These are phyloP conservation scores for Hymenopus coronatus DNA, from an alignment of 2,888 invertebrate genomes.

Conservation along the genomic window DNA sequence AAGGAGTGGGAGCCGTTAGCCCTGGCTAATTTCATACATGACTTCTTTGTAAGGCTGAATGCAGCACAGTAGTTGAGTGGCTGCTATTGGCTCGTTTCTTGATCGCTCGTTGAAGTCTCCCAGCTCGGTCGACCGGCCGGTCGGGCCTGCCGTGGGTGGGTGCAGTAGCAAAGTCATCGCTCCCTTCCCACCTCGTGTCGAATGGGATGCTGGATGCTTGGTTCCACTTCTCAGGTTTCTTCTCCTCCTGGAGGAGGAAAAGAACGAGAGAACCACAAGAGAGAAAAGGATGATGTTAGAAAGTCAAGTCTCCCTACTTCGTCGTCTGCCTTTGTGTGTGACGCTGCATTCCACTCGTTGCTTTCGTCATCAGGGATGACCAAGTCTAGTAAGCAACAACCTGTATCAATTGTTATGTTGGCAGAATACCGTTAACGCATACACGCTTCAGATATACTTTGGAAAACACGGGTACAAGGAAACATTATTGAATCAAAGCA, in stretches of 20 bases:
- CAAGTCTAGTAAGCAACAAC: not conserved
- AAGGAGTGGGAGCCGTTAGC: not conserved
- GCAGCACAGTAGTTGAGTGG: not conserved
- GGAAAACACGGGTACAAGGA: not conserved
- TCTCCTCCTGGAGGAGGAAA: not conserved
- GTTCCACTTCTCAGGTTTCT: not conserved
- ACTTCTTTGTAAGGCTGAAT: not conserved
- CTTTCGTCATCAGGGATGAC: slow-evolving; percentile 16
- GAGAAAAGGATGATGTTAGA: not conserved
- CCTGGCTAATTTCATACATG: not conserved
- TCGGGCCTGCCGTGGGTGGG: not conserved
- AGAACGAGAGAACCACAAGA: not conserved
- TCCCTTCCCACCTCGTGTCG: not conserved
- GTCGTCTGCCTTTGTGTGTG: slow-evolving; percentile 7
- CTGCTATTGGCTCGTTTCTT: not conserved
- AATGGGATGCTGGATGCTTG: not conserved
- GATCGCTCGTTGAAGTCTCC: not conserved
- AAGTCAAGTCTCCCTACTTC: not conserved
- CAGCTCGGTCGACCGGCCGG: not conserved
- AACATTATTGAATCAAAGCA: too few relatives aligned
- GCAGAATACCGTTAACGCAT: not conserved
- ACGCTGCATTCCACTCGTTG: slow-evolving; percentile 14
- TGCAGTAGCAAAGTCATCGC: not conserved
- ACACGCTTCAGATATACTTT: not conserved
- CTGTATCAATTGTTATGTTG: not conserved